Evolutionary conservation across 2,888 invertebrate species (phyloP), one percentile per base, ranked within the genome.

Genomic region (Melitaea athalia): DNA sequence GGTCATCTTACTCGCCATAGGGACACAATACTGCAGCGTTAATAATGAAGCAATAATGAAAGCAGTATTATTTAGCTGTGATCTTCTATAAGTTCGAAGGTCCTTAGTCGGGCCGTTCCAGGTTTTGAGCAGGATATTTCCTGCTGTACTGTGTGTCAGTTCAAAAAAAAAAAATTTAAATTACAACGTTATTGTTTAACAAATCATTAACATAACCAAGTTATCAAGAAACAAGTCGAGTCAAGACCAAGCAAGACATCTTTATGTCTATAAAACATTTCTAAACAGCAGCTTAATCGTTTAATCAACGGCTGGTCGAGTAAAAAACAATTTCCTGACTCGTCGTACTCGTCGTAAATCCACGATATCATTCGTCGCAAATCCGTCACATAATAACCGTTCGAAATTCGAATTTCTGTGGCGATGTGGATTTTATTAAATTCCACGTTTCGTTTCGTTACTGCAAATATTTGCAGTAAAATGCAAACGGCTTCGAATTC

Each of bases 381-480:
- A 70, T 70, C 70, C 70, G 57, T 67, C 67, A 70, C 70, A 67
- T 70, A 67, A 70, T 67, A 67, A 70, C 65, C 70, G 67, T 67
- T 72, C 67, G 69, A 69, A 69, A 72, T 59, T 60, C 68, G 68
- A 64, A 67, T 70, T 69, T 24, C 43, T 24, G 67, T 45, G 61
- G 60, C 64, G 64, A 55, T 64, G 66, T 63, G 73, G 69, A 73
- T 76, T 76, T 76, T 75, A 74, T 75, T 76, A 72, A 74, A 74
- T 75, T 75, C 72, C 72, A 70, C 72, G 73, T 76, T 76, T 24
- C 24, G 24, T 24, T 74, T 71, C 72, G 52, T 38, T 53, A 68
- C 62, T 68, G 71, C 55, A 33, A 55, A 55, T 63, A 24, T 15
- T 15, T 52, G 52, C 50, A 64, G 64, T 70, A 60, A 70, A 68